Evolutionary conservation across 2,888 invertebrate species (phyloP).

Genomic region (Drosophila subquinaria): DNA sequence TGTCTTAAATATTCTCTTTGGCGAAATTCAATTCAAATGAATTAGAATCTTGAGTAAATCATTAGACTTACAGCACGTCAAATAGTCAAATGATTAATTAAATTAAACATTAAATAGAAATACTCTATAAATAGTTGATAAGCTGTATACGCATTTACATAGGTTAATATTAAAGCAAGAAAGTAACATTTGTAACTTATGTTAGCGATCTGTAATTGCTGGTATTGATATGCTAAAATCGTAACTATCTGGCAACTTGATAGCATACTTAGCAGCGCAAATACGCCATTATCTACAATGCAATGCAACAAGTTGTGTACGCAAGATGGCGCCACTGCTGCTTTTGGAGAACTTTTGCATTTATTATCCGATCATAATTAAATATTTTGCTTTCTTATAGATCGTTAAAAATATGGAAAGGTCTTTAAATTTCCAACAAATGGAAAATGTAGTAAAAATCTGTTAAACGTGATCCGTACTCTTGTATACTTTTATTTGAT

Average conservation of each 20-base stretch:
- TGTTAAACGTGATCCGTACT: slow-evolving; percentile 12
- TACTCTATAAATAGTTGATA: neutral
- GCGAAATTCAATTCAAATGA: neutral
- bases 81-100: neutral
- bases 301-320: neutral
- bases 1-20: neutral
- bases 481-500: slow-evolving; percentile 6
- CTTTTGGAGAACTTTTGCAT: neutral
- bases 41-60: neutral
- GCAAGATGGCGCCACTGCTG: neutral
- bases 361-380: neutral
- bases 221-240: neutral
- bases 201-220: neutral
- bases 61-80: neutral
- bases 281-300: neutral
- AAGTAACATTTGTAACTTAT: neutral
- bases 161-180: neutral
- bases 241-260: neutral
- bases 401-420: neutral
- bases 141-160: neutral
- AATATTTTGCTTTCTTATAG: neutral
- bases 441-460: slow-evolving; percentile 5
- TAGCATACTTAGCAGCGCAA: neutral
- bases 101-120: neutral
- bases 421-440: neutral